Evolutionary conservation across 53 echinoderm and acorn worm genomes (phyloP), one percentile per base, ranked within the genome.

Genomic region (Pentamera pediparva): DNA sequence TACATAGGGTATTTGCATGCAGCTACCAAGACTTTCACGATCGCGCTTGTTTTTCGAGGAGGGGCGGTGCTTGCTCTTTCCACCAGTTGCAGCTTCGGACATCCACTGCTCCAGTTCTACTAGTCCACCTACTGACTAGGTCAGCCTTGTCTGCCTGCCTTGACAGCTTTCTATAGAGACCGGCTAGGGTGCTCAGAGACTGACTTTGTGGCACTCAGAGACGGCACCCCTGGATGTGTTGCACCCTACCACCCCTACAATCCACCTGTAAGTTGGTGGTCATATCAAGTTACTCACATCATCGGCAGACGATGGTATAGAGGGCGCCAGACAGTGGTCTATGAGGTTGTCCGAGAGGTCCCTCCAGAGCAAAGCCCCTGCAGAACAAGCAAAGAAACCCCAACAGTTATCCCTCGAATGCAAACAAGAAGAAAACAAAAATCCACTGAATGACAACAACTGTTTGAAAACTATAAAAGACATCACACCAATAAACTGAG

Each of bases 321-420:
- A 96, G 17, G 92, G 91, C n/a, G 87, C 86, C 35, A 96, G 77
- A 56, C 96, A 85, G 47, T 92, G 64, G 8, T 58, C 59, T 15
- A 96, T 92, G 32, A 96, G 59, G 47, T 70, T 78, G 56, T 88
- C 70, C 4, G 86, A 85, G 65, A 96, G 54, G 34, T 76, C 83
- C 10, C 70, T 63, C 96, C 96, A 96, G 35, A 92, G 75, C 0
- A 85, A 60, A 34, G 78, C 69, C 76, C 96, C 96, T 96, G 59
- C 18, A 51, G 75, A 8, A 8, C 9, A 26, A 53, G 37, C 39
- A 56, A 69, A n/a, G n/a, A n/a, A 53, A 21, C 40, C 24, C 5
- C 4, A 50, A 50, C 54, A 54, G 54, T 54, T 22, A 1, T 9
- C 18, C 9, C 43, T 41, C 15, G 24, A 22, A 20, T 26, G 24